These are phyloP conservation scores for Drosophila kepulauana DNA, from an alignment of 1,140 invertebrate species.

Conservation along the genomic window DNA sequence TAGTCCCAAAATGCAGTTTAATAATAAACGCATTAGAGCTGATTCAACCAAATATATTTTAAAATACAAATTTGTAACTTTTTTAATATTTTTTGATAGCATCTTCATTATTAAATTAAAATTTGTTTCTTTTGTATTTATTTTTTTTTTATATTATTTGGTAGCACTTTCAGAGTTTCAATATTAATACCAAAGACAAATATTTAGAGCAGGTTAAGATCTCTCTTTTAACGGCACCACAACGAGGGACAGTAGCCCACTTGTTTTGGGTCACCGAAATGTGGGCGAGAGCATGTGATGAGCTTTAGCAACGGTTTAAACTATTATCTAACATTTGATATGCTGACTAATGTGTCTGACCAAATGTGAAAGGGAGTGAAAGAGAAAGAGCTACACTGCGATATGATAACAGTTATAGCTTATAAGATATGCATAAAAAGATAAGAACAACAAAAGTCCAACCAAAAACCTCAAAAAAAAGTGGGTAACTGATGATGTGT, in stretches of 20 bases:
- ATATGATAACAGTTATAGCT: constrained; percentile 60
- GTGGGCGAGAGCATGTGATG: constrained; percentile 17
- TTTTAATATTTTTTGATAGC: too few relatives aligned
- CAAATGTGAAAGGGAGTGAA: not conserved
- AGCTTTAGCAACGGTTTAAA: constrained; percentile 19
- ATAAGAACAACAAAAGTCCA: constrained; percentile 42
- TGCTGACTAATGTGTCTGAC: constrained; percentile 15
- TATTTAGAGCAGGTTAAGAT: not conserved
- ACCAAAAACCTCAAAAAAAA: not conserved
- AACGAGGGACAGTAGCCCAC: constrained; percentile 1
- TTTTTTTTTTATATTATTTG: too few relatives aligned
- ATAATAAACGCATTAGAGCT: too few relatives aligned
- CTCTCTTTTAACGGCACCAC: not conserved
- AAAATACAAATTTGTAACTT: too few relatives aligned
- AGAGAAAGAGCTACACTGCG: constrained; percentile 6
- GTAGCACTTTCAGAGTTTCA: too few relatives aligned
- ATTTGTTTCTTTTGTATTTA: too few relatives aligned
- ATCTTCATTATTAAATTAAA: too few relatives aligned
- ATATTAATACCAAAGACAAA: too few relatives aligned
- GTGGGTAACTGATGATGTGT: constrained; percentile 15
- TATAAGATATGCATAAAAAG: constrained; percentile 57
- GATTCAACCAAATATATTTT: too few relatives aligned
- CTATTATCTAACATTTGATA: constrained; percentile 31
- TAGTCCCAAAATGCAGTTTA: too few relatives aligned
- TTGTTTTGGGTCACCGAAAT: constrained; percentile 15